Base-by-base conservation (phyloP, 2,797 vertebrate genomes). In the Labeo calbasu region DNA sequence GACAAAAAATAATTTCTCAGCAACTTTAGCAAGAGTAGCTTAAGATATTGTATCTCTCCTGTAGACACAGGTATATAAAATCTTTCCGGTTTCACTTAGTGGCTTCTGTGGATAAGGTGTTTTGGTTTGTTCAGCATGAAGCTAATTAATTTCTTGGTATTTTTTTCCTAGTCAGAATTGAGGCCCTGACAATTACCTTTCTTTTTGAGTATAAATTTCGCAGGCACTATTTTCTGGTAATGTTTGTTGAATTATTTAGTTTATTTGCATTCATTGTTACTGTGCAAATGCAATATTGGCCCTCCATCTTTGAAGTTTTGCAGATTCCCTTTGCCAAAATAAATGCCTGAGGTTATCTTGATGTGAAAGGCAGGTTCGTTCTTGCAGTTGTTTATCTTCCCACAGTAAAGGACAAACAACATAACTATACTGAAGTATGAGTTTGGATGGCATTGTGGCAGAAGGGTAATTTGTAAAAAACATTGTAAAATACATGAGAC, bases 371-470 rank as follows among this genome's bases (percentile, higher is more conserved):
- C 81, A 76, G 72, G 81, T 77, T 77, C 55, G 36, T 55, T 83
- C 72, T 77, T 77, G 81, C 81, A 77, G 32, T 57, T 63, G 70
- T 82, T 82, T 82, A 73, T 82, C 70, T 82, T 71, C 23, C 79
- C 55, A 19, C 12, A 48, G 51, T 73, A 82, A 36, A 59, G 17
- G 36, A 55, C 25, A 59, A 81, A 73, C 40, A 82, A 28, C 48
- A 15, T 21, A 32, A 15, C n/a, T 65, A 19, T 17, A 50, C 46
- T 53, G 17, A 17, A 14, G 57, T 40, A 32, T 68, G 32, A 3
- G 21, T 75, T 25, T 82, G 46, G 59, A 66, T 55, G 71, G 59
- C 59, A n/a, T 32, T 10, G 21, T 66, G 59, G 59, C 48, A 25
- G 59, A 82, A 53, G 59, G 13, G 43, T 50, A 48, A 71, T 59